These are phyloP conservation scores for Choloepus didactylus DNA, from an alignment of 2,797 vertebrate genomes.

Conservation along the genomic window DNA sequence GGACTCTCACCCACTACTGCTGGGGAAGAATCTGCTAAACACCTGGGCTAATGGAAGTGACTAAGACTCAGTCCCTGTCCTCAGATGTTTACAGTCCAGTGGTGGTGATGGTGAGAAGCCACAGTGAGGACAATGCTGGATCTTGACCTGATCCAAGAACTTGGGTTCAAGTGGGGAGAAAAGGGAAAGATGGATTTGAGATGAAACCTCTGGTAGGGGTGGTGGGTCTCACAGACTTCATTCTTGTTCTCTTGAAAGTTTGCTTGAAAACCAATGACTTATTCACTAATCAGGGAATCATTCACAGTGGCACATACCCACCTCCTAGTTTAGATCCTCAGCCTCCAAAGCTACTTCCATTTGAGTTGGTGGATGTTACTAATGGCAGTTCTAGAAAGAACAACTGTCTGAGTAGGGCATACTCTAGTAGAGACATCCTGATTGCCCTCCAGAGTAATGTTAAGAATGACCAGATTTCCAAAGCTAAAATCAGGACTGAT, in stretches of 20 bases:
- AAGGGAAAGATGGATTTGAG: conserved; percentile 1
- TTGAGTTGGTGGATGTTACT: neutral
- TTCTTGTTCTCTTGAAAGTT: neutral
- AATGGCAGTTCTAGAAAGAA: neutral
- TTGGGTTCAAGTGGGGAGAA: neutral
- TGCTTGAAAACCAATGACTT: neutral
- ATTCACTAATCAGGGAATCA: neutral
- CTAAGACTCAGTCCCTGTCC: neutral
- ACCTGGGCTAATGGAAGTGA: neutral
- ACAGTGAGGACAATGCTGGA: neutral
- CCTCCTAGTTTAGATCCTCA: neutral
- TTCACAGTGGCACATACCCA: neutral
- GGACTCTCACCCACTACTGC: too few species aligned
- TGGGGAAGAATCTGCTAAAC: neutral
- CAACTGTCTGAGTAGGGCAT: neutral
- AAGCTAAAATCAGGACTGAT: neutral
- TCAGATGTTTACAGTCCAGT: neutral
- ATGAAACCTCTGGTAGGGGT: neutral
- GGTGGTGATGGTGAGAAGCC: neutral
- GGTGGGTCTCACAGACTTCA: neutral
- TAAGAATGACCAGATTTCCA: neutral
- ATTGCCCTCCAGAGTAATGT: neutral
- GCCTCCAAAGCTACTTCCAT: neutral
- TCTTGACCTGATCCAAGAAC: neutral
- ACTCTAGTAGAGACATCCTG: neutral